Base-by-base conservation (phyloP, 1,140 invertebrate species). In the Heliconius himera region DNA sequence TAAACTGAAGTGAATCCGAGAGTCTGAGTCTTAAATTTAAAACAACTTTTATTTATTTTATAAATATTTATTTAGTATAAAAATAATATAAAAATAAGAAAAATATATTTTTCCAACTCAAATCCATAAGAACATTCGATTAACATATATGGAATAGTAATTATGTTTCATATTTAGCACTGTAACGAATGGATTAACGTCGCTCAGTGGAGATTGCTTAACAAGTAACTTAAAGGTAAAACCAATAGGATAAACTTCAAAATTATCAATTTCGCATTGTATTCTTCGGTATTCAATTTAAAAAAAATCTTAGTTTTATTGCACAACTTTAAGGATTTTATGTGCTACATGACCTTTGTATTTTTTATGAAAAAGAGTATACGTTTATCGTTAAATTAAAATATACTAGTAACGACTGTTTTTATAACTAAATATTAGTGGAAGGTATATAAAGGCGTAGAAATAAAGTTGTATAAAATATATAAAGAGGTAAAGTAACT, bases 151-250 rank as follows among this genome's bases (percentile, higher is more conserved):
- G 72, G 22, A 73, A 73, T 73, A 51, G 20, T 46, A 73, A 22
- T 73, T 26, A 51, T 26, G 41, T 49, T 73, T 41, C 36, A 73
- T 38, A 22, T 49, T 73, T 29, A 73, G 41, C 41, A 46, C 41
- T 74, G 78, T 73, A 73, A 73, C 78, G 70, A 75, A 76, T 80
- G 74, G 49, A 76, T 80, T 76, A 76, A 60, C 70, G 54, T 70
- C 78, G 70, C 73, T 46, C 66, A 73, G 22, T 49, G 22, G 8
- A 5, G 6, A 73, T 49, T 46, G 72, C 72, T 49, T 73, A 38
- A 66, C 60, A 72, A 36, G 3, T 11, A 72, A 72, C 29, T 38
- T 72, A 38, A 41, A 72, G 20, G 33, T 72, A 41, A 36, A 72
- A 72, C n/a, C 36, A 36, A 38, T 38, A 72, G 70, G 29, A 66